Evolutionary conservation across 1,140 invertebrate species (phyloP), one percentile per base, ranked within the genome.

Genomic region (Antheraea pernyi): DNA sequence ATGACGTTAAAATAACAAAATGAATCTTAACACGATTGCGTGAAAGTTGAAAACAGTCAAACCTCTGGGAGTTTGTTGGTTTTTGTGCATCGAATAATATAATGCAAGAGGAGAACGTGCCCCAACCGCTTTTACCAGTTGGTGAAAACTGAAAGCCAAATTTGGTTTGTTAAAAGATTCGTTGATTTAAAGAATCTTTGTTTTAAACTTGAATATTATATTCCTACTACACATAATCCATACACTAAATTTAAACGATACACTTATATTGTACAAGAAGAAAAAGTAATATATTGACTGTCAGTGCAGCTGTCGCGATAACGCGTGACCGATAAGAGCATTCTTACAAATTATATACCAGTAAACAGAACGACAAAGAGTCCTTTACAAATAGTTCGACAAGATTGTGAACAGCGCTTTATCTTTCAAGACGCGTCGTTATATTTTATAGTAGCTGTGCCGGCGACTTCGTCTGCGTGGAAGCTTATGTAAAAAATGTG

Each of bases 71-170:
- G 69, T 71, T 68, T 68, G 85, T 82, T 79, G 62, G 70, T 76
- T 79, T 75, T 89, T 89, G 68, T 78, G 68, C n/a, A 71, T 65
- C 66, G 71, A 74, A 63, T 65, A 37, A 53, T 63, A 82, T 73
- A 83, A 84, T 79, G 84, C 84, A 88, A 85, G 77, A 82, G 77
- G 84, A 90, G 86, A 91, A 91, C 88, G 86, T 89, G 86, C 82
- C 88, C 86, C 79, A 86, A 91, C 86, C 86, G 85, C 87, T 88
- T 88, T 89, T 83, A 85, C 85, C 82, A 75, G 79, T 85, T 88
- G 70, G 77, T 86, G 80, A 87, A 89, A 90, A 88, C 70, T 80
- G 81, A 73, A 72, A 70, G 73, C 70, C 66, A 78, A 82, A 76
- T 69, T 61, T 63, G 73, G 65, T 66, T 74, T 30, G 65, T 70